Conservation (phyloP, 2,888 invertebrate genomes). For the Drosophila mettleri region DNA sequence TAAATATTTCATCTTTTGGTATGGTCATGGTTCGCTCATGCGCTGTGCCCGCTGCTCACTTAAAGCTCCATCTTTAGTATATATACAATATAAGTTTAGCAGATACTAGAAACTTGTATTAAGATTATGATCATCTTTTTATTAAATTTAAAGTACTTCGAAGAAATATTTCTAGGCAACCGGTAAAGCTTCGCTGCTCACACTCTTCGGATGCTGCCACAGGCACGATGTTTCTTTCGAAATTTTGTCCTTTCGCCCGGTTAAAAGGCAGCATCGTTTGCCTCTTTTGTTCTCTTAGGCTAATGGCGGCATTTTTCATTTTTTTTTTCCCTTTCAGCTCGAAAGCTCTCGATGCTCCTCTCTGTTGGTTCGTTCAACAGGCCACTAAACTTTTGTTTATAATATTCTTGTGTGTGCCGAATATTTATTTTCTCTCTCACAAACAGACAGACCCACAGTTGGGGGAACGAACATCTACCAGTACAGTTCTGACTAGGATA, state of each 20-base stretch:
- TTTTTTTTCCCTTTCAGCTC: conserved; percentile 26
- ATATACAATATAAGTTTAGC: not conserved
- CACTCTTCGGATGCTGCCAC: conserved; percentile 8
- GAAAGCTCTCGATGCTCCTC: conserved; percentile 50
- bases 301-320: conserved; percentile 13
- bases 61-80: conserved; percentile 20
- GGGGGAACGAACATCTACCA: not conserved
- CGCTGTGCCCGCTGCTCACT: conserved; percentile 30
- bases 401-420: conserved; percentile 28
- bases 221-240: conserved; percentile 16
- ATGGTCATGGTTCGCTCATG: conserved; percentile 82
- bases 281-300: conserved; percentile 18
- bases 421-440: conserved; percentile 17
- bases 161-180: too few relatives aligned
- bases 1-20: conserved; percentile 79
- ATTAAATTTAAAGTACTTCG: too few relatives aligned
- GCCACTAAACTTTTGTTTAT: conserved; percentile 69
- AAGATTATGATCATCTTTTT: not conserved
- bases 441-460: conserved; percentile 8
- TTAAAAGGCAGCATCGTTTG: not conserved
- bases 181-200: conserved; percentile 5
- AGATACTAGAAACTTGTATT: not conserved
- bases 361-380: conserved; percentile 74
- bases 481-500: not conserved
- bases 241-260: not conserved